Base-by-base conservation (phyloP, 2,797 vertebrate genomes). In the Hydrolagus colliei region DNA sequence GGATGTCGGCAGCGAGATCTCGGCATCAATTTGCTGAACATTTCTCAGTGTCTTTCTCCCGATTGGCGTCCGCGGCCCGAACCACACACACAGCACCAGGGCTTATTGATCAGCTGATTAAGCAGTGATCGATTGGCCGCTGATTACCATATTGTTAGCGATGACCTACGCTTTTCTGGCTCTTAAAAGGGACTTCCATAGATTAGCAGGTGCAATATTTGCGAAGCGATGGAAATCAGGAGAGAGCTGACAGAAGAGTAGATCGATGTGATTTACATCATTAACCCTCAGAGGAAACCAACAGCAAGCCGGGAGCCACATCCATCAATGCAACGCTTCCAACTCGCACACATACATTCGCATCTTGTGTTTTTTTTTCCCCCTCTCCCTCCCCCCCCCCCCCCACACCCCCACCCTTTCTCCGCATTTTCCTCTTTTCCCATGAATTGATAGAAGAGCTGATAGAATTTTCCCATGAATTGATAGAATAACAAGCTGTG, bases 91-190 rank as follows among this genome's bases (percentile, higher is more conserved):
- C 72, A 52, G 41, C 85, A 88, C 90, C 90, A 76, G 89, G 0
- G 86, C 89, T 86, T 92, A 92, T 88, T 90, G 94, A 96, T 95
- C 73, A 90, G 93, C 95, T 96, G 95, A 96, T 97, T 95, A 95
- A 94, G 92, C 91, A 92, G 88, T 89, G 91, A 96, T 96, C 94
- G 95, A 98, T 96, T 94, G 93, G 92, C 84, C 87, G 85, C 87
- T 90, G 87, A 95, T 97, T 96, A 96, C 93, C 95, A 95, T 96
- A 92, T 92, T 86, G 87, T 96, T 96, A 96, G 93, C 85, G 27
- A 90, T 89, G 92, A 93, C 92, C 94, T 86, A 1, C 86, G 88
- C 90, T 89, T 75, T 88, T 91, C 88, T 88, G 86, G 85, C 88
- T 86, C 87, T 80, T 87, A 88, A 77, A 11, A 88, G 90, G 87